These are phyloP conservation scores for Leistus spinibarbis DNA, from an alignment of 2,888 invertebrate genomes.

Conservation along the genomic window DNA sequence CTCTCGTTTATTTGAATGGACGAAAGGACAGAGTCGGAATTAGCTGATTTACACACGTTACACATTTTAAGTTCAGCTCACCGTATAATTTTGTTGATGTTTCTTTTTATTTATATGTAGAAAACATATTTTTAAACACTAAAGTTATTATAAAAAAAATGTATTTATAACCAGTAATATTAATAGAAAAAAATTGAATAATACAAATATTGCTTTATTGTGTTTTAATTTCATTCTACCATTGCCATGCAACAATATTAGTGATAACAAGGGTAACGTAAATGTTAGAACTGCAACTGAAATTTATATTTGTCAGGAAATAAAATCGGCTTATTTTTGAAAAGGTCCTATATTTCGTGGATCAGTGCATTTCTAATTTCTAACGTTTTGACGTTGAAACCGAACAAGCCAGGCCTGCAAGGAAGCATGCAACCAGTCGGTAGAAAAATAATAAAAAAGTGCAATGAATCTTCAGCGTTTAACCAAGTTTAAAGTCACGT, in stretches of 20 bases:
- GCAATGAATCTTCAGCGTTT: not conserved
- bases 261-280: too few species aligned
- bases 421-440: not conserved
- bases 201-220: too few species aligned
- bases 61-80: not conserved
- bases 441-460: not conserved
- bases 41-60: not conserved
- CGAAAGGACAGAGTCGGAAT: not conserved
- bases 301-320: not conserved
- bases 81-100: too few species aligned
- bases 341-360: not conserved
- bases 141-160: too few species aligned
- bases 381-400: not conserved
- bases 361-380: not conserved
- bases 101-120: too few species aligned
- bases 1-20: not conserved
- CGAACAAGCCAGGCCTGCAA: not conserved
- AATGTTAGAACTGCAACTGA: too few species aligned
- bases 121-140: too few species aligned
- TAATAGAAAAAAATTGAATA: too few species aligned
- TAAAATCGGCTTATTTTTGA: not conserved
- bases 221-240: too few species aligned
- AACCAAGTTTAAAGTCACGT: conserved; percentile 24
- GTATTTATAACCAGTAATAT: too few species aligned
- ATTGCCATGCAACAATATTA: too few species aligned